A percentile compares a stretch with the other conserved stretches of the same genome.
Conservation (phyloP, 2,888 invertebrate species). For the Aporophyla lueneburgensis region DNA sequence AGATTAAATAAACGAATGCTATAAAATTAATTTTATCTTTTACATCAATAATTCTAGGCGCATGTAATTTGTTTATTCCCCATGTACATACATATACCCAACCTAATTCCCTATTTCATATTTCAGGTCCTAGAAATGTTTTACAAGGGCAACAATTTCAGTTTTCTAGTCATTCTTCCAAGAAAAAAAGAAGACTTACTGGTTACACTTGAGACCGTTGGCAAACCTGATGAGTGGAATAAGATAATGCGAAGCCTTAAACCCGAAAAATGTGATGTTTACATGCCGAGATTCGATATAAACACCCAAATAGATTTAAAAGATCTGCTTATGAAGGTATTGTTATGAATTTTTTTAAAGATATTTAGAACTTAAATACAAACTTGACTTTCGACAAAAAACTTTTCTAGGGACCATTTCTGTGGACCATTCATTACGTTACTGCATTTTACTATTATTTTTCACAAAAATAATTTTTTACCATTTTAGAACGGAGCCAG, state of each 20-base stretch:
- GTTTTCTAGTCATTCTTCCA: conserved; percentile 69
- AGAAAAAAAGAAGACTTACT: conserved; percentile 56
- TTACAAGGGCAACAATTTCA: conserved; percentile 70
- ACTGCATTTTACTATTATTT: too few relatives aligned
- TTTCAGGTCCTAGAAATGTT: conserved; percentile 72
- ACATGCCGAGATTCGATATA: conserved; percentile 69
- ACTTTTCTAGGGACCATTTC: neutral
- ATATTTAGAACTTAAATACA: neutral
- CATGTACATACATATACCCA: neutral
- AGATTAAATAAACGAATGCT: neutral
- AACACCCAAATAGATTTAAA: conserved; percentile 63
- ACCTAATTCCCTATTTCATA: neutral
- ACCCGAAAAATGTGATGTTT: conserved; percentile 54
- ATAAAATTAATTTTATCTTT: neutral
- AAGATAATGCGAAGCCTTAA: conserved; percentile 45
- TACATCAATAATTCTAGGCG: neutral
- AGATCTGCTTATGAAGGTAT: conserved; percentile 69
- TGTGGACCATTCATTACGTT: too few relatives aligned
- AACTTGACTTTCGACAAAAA: neutral
- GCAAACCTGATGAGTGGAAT: conserved; percentile 53
- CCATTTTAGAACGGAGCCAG: conserved; percentile 68
- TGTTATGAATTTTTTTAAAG: neutral
- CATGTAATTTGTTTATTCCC: neutral
- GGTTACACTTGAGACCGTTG: conserved; percentile 44
- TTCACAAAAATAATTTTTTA: neutral